phyloP scores from a whole-genome alignment of 1,140 invertebrate genomes.

The Drosophila ananassae region DNA sequence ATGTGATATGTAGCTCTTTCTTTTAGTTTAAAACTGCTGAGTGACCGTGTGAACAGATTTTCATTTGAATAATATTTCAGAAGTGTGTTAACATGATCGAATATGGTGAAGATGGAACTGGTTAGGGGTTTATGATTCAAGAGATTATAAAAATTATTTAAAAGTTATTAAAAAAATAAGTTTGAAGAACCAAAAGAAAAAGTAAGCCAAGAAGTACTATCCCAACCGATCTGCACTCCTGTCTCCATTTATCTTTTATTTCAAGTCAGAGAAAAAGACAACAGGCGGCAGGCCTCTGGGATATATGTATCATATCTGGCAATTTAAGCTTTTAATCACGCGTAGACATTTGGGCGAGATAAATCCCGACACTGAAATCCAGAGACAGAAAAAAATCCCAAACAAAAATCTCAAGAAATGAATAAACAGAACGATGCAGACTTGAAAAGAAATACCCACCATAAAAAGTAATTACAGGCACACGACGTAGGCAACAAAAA shows the following conservation, averaged over 20 bases:
- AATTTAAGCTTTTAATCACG: slow-evolving; percentile 79
- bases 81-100: background rate
- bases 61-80: slow-evolving; percentile 30
- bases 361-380: slow-evolving; percentile 41
- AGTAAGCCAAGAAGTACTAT: no score
- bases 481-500: slow-evolving; percentile 62
- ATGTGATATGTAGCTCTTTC: slow-evolving; percentile 1
- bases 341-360: slow-evolving; percentile 74
- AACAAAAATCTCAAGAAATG: slow-evolving; percentile 17
- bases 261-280: background rate
- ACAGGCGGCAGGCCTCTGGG: slow-evolving; percentile 16
- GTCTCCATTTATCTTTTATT: background rate
- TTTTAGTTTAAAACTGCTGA: background rate
- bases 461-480: slow-evolving; percentile 78
- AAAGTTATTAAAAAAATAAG: background rate
- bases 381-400: slow-evolving; percentile 22
- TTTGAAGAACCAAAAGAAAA: background rate
- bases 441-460: slow-evolving; percentile 24
- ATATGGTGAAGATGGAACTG: background rate
- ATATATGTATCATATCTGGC: slow-evolving; percentile 75
- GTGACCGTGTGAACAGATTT: slow-evolving; percentile 34
- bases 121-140: slow-evolving; percentile 1
- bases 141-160: background rate
- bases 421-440: slow-evolving; percentile 11
- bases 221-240: no score